These are phyloP conservation scores for Musca vetustissima DNA, from an alignment of 1,140 invertebrate species.

Conservation along the genomic window DNA sequence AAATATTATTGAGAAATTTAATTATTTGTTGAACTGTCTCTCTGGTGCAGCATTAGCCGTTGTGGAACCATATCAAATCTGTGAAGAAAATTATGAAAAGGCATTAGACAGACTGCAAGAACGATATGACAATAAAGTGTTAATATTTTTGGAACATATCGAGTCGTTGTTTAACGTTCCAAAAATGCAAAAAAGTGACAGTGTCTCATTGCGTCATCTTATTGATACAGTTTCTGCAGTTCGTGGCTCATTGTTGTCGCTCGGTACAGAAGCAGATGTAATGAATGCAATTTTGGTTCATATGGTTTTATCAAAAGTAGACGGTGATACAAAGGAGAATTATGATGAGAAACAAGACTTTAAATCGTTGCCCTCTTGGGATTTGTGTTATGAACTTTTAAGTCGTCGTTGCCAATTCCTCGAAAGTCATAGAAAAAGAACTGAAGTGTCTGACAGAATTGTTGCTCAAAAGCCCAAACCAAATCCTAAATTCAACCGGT, in stretches of 20 bases:
- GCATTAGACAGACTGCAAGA: conserved; percentile 6
- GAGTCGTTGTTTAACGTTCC: no score
- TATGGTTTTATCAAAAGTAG: conserved; percentile 6
- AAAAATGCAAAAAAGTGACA: no score
- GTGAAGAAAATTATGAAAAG: conserved; percentile 10
- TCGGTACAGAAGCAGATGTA: not conserved
- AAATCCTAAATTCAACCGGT: not conserved
- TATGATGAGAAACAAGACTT: conserved; percentile 18
- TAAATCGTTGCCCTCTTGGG: conserved; percentile 4
- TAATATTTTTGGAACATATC: no score
- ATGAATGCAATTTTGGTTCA: conserved; percentile 19
- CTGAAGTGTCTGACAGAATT: no score
- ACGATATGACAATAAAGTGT: conserved; percentile 10
- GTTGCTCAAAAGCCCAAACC: no score
- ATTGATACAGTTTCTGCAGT: not conserved
- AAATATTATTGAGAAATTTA: conserved; percentile 14
- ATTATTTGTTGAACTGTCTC: conserved; percentile 15
- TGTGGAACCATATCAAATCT: conserved; percentile 8
- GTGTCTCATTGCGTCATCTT: not conserved
- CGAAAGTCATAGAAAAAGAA: not conserved
- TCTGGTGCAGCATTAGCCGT: conserved; percentile 7
- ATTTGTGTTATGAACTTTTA: not conserved
- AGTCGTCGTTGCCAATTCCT: conserved; percentile 15
- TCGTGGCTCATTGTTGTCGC: not conserved
- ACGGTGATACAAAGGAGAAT: not conserved